phyloP scores from a whole-genome alignment of 1,140 invertebrate species.

The Camponotus vicinus region DNA sequence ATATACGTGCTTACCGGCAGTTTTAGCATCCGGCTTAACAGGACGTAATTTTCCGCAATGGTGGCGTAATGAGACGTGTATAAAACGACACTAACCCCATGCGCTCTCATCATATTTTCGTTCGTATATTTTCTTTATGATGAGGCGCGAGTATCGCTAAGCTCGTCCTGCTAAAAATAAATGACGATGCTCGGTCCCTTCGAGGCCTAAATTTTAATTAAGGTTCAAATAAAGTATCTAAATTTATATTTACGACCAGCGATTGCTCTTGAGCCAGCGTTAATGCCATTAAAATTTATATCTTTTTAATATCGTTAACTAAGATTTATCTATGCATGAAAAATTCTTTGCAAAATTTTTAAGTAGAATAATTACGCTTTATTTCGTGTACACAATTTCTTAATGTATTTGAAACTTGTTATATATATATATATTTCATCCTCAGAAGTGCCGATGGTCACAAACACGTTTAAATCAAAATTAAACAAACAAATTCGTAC shows the following conservation, averaged over 20 bases:
- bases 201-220: conserved; percentile 39
- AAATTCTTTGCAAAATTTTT: conserved; percentile 8
- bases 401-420: background rate
- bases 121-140: conserved; percentile 52
- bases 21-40: conserved; percentile 60
- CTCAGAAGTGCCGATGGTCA: conserved; percentile 33
- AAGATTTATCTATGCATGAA: conserved; percentile 4
- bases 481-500: background rate
- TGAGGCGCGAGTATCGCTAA: conserved; percentile 25
- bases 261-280: background rate
- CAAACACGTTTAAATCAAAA: background rate
- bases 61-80: conserved; percentile 45
- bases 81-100: conserved; percentile 38
- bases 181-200: conserved; percentile 9
- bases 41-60: conserved; percentile 60
- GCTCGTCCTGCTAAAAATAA: conserved; percentile 47
- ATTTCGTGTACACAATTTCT: conserved; percentile 7
- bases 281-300: conserved; percentile 6
- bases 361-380: background rate
- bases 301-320: conserved; percentile 2
- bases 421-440: background rate
- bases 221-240: conserved; percentile 6
- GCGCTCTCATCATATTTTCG: conserved; percentile 31
- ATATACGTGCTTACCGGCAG: conserved; percentile 60
- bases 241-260: background rate